These are phyloP conservation scores for Pseudanteris insignis DNA, from an alignment of 2,888 invertebrate genomes.

Conservation along the genomic window DNA sequence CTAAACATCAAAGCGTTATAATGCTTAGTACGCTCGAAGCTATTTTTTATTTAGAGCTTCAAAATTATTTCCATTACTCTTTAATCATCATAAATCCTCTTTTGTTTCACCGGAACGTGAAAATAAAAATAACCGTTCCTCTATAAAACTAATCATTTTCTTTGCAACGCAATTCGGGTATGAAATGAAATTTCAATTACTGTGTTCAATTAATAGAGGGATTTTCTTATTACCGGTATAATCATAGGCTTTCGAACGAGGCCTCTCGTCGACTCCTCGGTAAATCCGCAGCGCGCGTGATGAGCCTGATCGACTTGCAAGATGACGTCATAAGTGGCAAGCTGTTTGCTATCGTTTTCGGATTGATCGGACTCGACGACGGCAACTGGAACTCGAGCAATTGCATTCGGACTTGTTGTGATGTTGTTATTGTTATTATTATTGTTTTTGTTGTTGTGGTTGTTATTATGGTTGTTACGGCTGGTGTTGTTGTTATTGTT, in stretches of 20 bases:
- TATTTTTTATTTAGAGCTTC: too few relatives aligned
- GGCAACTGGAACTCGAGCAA: constrained; percentile 59
- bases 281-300: constrained; percentile 86
- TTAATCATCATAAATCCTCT: too few relatives aligned
- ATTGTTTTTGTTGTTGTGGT: constrained; percentile 50
- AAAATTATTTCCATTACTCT: too few relatives aligned
- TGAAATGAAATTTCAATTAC: too few relatives aligned
- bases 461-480: constrained; percentile 54
- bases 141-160: too few relatives aligned
- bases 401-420: constrained; percentile 52
- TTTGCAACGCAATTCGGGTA: too few relatives aligned
- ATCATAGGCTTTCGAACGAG: constrained; percentile 77
- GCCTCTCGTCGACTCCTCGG: constrained; percentile 81
- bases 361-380: constrained; percentile 68
- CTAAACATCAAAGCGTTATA: too few relatives aligned
- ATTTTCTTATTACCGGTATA: constrained; percentile 71
- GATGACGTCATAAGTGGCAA: constrained; percentile 82
- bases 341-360: constrained; percentile 69
- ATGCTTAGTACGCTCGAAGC: too few relatives aligned
- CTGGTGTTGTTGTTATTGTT: constrained; percentile 50
- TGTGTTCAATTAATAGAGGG: too few relatives aligned
- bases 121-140: too few relatives aligned
- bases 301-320: constrained; percentile 85
- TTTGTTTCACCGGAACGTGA: too few relatives aligned
- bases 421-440: constrained; percentile 61